phyloP scores from a whole-genome alignment of 1,140 invertebrate species.

The Delia radicum region DNA sequence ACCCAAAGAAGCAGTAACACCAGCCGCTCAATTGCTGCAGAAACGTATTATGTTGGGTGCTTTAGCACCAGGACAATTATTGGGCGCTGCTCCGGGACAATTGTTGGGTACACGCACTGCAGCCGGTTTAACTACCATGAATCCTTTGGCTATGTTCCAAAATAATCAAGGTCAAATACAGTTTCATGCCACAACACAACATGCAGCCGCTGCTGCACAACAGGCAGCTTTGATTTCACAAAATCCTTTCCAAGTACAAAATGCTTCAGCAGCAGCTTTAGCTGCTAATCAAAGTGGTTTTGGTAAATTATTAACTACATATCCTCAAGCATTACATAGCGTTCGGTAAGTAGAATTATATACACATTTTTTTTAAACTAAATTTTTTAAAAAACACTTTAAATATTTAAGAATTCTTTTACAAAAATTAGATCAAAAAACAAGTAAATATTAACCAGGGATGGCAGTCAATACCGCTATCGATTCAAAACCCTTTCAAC shows the following conservation, averaged over 20 bases:
- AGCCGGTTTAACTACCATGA: constrained; percentile 61
- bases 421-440: too few relatives aligned
- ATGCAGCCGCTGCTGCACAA: constrained; percentile 57
- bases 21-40: constrained; percentile 68
- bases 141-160: constrained; percentile 63
- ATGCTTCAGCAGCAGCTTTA: constrained; percentile 56
- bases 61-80: constrained; percentile 61
- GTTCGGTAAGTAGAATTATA: constrained; percentile 44
- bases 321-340: constrained; percentile 58
- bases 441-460: too few relatives aligned
- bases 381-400: neutral
- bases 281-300: constrained; percentile 64
- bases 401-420: too few relatives aligned
- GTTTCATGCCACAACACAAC: constrained; percentile 12
- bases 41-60: constrained; percentile 72
- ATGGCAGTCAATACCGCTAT: too few relatives aligned
- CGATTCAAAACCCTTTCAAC: too few relatives aligned
- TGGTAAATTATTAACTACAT: constrained; percentile 69
- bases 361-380: neutral
- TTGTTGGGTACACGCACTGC: constrained; percentile 57
- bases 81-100: constrained; percentile 58
- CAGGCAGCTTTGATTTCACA: constrained; percentile 56
- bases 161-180: constrained; percentile 34
- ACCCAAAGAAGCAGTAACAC: constrained; percentile 85
- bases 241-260: constrained; percentile 56